phyloP scores from a whole-genome alignment of 2,797 vertebrate genomes.

The Prionace glauca region DNA sequence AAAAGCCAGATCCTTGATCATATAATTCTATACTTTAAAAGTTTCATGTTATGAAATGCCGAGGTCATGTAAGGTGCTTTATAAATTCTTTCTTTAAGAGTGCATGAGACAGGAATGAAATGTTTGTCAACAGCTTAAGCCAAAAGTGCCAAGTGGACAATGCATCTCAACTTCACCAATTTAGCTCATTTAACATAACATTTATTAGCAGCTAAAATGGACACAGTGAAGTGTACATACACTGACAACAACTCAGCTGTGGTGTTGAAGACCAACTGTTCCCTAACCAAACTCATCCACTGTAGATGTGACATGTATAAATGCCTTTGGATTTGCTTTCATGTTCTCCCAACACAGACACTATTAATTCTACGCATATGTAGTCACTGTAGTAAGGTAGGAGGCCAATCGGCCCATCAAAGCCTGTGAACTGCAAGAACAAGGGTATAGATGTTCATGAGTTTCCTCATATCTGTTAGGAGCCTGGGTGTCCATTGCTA shows the following conservation, averaged over 20 bases:
- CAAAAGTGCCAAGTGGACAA: neutral
- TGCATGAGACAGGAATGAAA: neutral
- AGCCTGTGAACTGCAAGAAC: neutral
- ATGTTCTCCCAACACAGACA: neutral
- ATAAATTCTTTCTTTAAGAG: neutral
- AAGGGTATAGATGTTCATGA: neutral
- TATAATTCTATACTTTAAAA: neutral
- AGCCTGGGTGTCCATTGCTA: neutral
- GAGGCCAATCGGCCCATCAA: neutral
- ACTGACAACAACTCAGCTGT: neutral
- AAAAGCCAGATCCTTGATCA: too few relatives aligned
- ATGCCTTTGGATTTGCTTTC: neutral
- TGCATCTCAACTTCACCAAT: neutral
- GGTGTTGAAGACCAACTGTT: neutral
- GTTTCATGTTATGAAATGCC: neutral
- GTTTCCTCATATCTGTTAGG: neutral
- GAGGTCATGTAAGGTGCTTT: neutral
- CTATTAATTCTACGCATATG: neutral
- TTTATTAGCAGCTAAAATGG: neutral
- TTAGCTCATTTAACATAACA: neutral
- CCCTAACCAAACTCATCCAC: neutral
- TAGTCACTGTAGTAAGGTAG: neutral
- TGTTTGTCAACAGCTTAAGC: neutral
- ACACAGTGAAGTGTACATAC: neutral
- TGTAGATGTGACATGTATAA: too few relatives aligned